Base-by-base conservation (phyloP, 1,140 invertebrate species). In the Aphis craccivora region DNA sequence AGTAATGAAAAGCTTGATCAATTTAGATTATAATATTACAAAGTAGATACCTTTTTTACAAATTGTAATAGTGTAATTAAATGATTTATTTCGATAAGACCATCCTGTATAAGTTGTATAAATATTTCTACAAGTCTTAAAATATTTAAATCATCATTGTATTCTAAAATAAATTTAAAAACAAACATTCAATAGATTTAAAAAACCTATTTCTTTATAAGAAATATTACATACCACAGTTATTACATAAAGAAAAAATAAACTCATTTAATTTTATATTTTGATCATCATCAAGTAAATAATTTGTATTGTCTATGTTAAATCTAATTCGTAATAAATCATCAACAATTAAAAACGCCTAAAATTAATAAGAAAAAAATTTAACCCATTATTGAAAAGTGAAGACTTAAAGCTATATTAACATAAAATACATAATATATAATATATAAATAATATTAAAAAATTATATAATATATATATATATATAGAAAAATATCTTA, bases 331-430 rank as follows among this genome's bases (percentile, higher is more conserved):
- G 35, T 93, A 93, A 60, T 37, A 83, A 93, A 2, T 93, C 35
- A 84, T 84, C 14, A 93, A 84, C 30, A 86, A 55, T 55, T 55
- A 93, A 53, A 93, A 93, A 93, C n/a, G 91, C 76, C 91, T 93
- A n/a, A 55, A 84, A 84, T 18, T 43, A 30, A 43, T 51, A 2
- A 55, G 51, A 88, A 48, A 35, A 88, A 35, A 35, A 48, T 9
- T n/a, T n/a, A 6, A 84, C 23, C 22, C 5, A 84, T 5, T 35
- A 84, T 23, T 84, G 2, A 84, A 81, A 14, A 48, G 11, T 0
- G 14, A 14, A 18, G 35, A 14, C 25, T 30, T 30, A 81, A 81
- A 43, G 23, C 48, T 22, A 88, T 35, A 0, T 25, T 40, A 43
- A 60, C 3, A 60, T 40, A 60, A 40, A 55, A 55, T 53, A 8